Conservation (phyloP, 2,888 invertebrate genomes). For the Homarus gammarus region DNA sequence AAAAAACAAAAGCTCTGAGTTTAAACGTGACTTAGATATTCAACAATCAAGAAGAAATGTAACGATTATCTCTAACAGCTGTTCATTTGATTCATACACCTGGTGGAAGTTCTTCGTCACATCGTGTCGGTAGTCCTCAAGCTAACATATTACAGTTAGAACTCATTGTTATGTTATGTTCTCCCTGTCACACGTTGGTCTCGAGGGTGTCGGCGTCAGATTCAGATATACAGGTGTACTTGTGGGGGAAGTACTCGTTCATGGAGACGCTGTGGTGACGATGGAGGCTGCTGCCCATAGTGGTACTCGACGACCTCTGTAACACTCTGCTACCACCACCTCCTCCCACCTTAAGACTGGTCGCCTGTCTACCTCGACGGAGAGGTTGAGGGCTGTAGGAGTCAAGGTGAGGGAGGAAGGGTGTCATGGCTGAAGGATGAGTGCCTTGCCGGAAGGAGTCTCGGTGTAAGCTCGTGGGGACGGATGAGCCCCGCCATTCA, state of each 20-base stretch:
- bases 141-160: too few species aligned
- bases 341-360: background rate
- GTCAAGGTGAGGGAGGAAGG: conserved; percentile 1
- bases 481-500: conserved; percentile 16
- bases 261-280: conserved; percentile 40
- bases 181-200: conserved; percentile 53
- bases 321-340: background rate
- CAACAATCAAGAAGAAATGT: too few species aligned
- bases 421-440: background rate
- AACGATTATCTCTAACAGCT: too few species aligned
- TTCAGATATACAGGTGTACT: conserved; percentile 51
- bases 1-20: too few species aligned
- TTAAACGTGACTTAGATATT: too few species aligned
- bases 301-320: background rate
- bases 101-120: too few species aligned
- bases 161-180: too few species aligned
- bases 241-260: conserved; percentile 14
- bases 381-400: conserved; percentile 44
- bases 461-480: conserved; percentile 9
- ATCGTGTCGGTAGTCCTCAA: too few species aligned
- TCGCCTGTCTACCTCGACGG: conserved; percentile 16
- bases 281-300: background rate
- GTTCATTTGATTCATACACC: too few species aligned
- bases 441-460: conserved; percentile 4
- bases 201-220: conserved; percentile 62